Base-by-base conservation (phyloP, 1,140 invertebrate genomes). In the Ostrea edulis region DNA sequence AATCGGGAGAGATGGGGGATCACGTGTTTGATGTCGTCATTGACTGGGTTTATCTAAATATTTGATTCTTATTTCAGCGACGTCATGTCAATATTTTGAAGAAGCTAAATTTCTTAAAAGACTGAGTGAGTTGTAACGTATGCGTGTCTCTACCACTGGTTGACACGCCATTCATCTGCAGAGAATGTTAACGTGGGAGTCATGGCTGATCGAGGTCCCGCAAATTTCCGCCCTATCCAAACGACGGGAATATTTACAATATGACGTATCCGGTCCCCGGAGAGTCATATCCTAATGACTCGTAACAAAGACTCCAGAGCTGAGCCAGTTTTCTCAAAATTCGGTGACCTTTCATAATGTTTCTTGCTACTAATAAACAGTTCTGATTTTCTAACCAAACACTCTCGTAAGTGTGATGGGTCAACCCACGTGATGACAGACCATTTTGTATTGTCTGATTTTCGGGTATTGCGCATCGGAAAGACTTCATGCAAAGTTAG, bases 211-310 rank as follows among this genome's bases (percentile, higher is more conserved):
- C 25, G 68, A 25, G 68, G 68, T 77, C 68, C 68, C 68, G 17
- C 68, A 77, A 77, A 77, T 35, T 77, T 77, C 68, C 68, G 68
- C 35, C 68, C 68, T 77, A 25, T 11, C 25, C 22, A 25, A 77
- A 35, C 25, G 25, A 77, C 68, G 68, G 68, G 68, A 77, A 77
- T 77, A 77, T 77, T 77, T 77, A 77, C 14, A 77, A 77, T 77
- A 77, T 77, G 68, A 77, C 68, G 68, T 77, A 77, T 77, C 68
- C 68, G 68, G 68, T 35, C 29, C 17, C 12, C 22, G 68, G 68
- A 25, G 11, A 77, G 68, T 77, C 68, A 77, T 77, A 35, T 77
- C 68, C 68, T 29, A 77, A 77, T 77, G 68, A 77, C 68, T 77
- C 68, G 68, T 12, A 35, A 77, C 68, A 25, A 77, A 77, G 68